Conservation (phyloP, 1,140 invertebrate genomes). For the Drosophila ogumai region DNA sequence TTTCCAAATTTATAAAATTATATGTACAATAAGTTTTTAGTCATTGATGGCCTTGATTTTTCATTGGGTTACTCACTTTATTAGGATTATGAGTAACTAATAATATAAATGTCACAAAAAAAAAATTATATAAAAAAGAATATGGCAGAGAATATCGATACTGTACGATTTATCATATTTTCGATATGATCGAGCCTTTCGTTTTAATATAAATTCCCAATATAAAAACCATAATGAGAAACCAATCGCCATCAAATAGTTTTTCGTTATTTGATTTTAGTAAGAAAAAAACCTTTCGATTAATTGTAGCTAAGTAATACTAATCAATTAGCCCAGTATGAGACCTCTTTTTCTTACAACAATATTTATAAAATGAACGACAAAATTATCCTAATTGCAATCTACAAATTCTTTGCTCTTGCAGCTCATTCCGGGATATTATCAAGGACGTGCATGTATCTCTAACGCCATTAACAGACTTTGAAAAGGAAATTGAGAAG, state of each 20-base stretch:
- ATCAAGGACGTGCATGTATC: slow-evolving; percentile 83
- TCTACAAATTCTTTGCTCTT: not conserved
- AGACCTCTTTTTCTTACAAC: slow-evolving; percentile 30
- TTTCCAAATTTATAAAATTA: slow-evolving; percentile 25
- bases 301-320: slow-evolving; percentile 16
- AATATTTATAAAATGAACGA: not conserved
- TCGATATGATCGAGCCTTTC: too few relatives aligned
- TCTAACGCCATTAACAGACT: slow-evolving; percentile 77
- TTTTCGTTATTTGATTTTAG: slow-evolving; percentile 7
- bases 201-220: not conserved
- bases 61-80: not conserved
- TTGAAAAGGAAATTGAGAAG: slow-evolving; percentile 83
- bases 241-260: not conserved
- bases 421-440: slow-evolving; percentile 73
- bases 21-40: not conserved
- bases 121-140: not conserved
- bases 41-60: not conserved
- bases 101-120: not conserved
- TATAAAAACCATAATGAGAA: not conserved
- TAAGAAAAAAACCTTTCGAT: slow-evolving; percentile 3
- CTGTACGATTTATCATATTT: too few relatives aligned
- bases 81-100: not conserved
- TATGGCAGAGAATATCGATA: not conserved
- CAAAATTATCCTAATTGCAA: not conserved
- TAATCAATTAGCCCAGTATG: slow-evolving; percentile 19